These are phyloP conservation scores for Drosophila guanche DNA, from an alignment of 1,140 invertebrate genomes.

Conservation along the genomic window DNA sequence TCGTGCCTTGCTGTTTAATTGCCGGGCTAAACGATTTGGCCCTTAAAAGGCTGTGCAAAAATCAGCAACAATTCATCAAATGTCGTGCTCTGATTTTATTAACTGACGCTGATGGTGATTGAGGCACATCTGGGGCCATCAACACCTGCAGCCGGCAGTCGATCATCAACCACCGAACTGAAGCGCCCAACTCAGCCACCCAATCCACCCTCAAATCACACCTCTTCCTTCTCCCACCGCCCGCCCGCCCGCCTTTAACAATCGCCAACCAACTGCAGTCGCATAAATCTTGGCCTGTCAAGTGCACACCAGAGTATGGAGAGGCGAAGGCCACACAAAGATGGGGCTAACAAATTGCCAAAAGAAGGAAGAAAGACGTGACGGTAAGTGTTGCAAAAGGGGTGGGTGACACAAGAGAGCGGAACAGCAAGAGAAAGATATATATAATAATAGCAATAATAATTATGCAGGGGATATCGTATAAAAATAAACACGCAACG, in stretches of 20 bases:
- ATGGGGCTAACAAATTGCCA: constrained; percentile 58
- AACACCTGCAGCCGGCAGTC: constrained; percentile 65
- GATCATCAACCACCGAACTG: constrained; percentile 19
- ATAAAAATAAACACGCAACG: constrained; percentile 70
- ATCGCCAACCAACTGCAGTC: constrained; percentile 52
- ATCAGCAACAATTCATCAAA: constrained; percentile 71
- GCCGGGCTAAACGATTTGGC: constrained; percentile 58
- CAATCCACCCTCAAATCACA: neutral
- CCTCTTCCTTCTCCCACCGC: neutral
- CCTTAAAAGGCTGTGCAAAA: constrained; percentile 63
- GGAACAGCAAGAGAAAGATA: neutral
- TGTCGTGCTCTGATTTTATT: constrained; percentile 74
- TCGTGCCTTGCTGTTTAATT: constrained; percentile 39
- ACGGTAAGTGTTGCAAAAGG: too few relatives aligned
- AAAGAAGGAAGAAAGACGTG: constrained; percentile 1
- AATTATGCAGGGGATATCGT: constrained; percentile 66
- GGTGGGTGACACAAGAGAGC: constrained; percentile 1
- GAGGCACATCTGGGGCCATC: constrained; percentile 73
- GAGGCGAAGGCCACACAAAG: constrained; percentile 27
- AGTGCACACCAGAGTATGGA: constrained; percentile 34
- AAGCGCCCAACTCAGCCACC: neutral
- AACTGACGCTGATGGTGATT: constrained; percentile 79
- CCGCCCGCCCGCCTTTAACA: constrained; percentile 14
- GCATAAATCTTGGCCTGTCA: constrained; percentile 73
- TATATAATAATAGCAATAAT: constrained; percentile 49